phyloP scores from a whole-genome alignment of 2,888 invertebrate species.

The Brenthis ino region DNA sequence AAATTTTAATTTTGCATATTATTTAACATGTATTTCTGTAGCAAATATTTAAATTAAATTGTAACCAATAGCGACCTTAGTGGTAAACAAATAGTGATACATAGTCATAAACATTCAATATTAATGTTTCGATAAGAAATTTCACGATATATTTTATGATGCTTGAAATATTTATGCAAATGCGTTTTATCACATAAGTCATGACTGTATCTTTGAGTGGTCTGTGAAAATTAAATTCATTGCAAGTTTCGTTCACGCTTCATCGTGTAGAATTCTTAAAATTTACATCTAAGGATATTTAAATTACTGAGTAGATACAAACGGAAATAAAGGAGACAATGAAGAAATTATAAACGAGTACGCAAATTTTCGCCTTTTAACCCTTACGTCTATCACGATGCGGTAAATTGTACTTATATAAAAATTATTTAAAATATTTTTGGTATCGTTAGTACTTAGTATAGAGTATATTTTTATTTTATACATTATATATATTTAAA shows the following conservation, averaged over 20 bases:
- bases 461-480: too few relatives aligned
- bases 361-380: too few relatives aligned
- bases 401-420: too few relatives aligned
- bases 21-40: not conserved
- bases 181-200: conserved; percentile 19
- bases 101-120: not conserved
- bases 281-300: conserved; percentile 15
- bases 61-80: conserved; percentile 32
- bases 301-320: not conserved
- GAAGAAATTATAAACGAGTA: too few relatives aligned
- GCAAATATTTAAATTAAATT: conserved; percentile 16
- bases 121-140: conserved; percentile 17
- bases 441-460: too few relatives aligned
- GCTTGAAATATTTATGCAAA: conserved; percentile 21
- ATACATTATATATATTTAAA: too few relatives aligned
- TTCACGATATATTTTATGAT: conserved; percentile 17
- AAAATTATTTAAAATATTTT: too few relatives aligned
- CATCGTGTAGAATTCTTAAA: conserved; percentile 14
- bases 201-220: conserved; percentile 4
- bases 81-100: conserved; percentile 29
- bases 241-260: conserved; percentile 25
- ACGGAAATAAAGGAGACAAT: not conserved
- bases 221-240: conserved; percentile 13
- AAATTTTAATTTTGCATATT: not conserved
- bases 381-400: too few relatives aligned